phyloP scores from a whole-genome alignment of 2,888 invertebrate genomes.

The Notocelia uddmanniana region DNA sequence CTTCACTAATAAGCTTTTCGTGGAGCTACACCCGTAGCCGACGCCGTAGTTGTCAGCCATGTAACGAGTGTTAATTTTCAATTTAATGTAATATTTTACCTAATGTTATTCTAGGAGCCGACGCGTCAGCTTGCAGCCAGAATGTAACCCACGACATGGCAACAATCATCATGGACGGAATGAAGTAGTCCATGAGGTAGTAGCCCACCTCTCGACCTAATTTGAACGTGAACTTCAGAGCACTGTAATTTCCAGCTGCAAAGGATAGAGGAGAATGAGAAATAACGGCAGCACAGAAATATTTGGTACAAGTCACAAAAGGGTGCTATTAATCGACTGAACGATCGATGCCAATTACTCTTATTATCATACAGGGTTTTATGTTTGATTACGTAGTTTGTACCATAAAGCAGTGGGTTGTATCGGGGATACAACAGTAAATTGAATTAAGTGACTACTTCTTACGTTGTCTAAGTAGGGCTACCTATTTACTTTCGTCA shows the following conservation, averaged over 20 bases:
- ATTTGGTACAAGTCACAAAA: not conserved
- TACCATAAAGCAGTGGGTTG: too few species aligned
- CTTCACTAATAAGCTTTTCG: too few species aligned
- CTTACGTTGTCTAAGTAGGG: too few species aligned
- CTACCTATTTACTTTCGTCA: too few species aligned
- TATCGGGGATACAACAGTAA: too few species aligned
- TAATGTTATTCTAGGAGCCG: conserved; percentile 92
- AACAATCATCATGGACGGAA: conserved; percentile 94
- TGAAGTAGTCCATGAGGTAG: conserved; percentile 95
- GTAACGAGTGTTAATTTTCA: not conserved
- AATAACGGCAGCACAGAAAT: not conserved
- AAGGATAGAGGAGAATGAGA: conserved; percentile 21
- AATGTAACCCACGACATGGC: conserved; percentile 96
- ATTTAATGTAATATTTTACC: conserved; percentile 78
- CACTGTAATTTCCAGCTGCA: conserved; percentile 93
- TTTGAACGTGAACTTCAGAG: conserved; percentile 91
- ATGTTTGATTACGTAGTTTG: too few species aligned
- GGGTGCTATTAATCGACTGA: not conserved
- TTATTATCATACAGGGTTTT: too few species aligned
- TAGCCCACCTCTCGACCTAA: conserved; percentile 93
- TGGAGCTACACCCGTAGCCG: not conserved
- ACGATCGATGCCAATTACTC: not conserved
- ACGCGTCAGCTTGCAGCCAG: conserved; percentile 94
- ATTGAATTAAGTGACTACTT: too few species aligned
- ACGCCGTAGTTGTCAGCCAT: not conserved